Evolutionary conservation across 2,888 invertebrate genomes (phyloP).

Genomic region (Hypolimnas misippus): DNA sequence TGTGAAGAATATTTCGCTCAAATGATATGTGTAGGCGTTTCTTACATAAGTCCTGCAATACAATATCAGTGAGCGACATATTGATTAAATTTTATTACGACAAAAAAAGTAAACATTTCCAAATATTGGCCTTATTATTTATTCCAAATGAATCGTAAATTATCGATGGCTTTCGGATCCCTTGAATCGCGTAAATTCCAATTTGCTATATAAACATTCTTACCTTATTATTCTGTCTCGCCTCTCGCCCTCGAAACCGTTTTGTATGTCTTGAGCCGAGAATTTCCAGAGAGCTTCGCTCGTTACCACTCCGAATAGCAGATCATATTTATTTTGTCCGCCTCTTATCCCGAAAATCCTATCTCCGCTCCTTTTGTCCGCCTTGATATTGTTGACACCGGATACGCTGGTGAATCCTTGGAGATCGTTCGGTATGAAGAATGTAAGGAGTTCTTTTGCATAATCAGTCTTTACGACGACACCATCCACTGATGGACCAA

Average conservation of each 20-base stretch:
- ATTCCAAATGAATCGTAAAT: slow-evolving; percentile 2
- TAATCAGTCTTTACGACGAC: slow-evolving; percentile 96
- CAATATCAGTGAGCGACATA: neutral
- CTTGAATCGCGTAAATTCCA: slow-evolving; percentile 57
- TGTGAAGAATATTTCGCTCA: slow-evolving; percentile 98
- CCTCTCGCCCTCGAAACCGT: slow-evolving; percentile 94
- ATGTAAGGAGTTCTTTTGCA: slow-evolving; percentile 90
- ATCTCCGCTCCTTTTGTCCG: slow-evolving; percentile 86
- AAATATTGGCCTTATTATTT: neutral
- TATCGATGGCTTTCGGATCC: slow-evolving; percentile 20
- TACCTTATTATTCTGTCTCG: slow-evolving; percentile 92
- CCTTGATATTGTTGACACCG: slow-evolving; percentile 83
- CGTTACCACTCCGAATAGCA: slow-evolving; percentile 96
- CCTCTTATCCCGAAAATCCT: slow-evolving; percentile 83
- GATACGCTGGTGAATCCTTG: slow-evolving; percentile 86
- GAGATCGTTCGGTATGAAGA: slow-evolving; percentile 87
- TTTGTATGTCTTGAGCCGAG: slow-evolving; percentile 92
- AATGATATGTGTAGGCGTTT: slow-evolving; percentile 97
- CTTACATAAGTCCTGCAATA: slow-evolving; percentile 92
- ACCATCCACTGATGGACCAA: slow-evolving; percentile 97
- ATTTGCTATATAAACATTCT: slow-evolving; percentile 76
- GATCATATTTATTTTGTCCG: slow-evolving; percentile 89
- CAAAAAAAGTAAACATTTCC: neutral
- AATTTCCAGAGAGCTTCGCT: slow-evolving; percentile 96
- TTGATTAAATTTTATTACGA: neutral